Conservation (phyloP, 2,113 vertebrate species). For the Chamaetylas fuelleborni region DNA sequence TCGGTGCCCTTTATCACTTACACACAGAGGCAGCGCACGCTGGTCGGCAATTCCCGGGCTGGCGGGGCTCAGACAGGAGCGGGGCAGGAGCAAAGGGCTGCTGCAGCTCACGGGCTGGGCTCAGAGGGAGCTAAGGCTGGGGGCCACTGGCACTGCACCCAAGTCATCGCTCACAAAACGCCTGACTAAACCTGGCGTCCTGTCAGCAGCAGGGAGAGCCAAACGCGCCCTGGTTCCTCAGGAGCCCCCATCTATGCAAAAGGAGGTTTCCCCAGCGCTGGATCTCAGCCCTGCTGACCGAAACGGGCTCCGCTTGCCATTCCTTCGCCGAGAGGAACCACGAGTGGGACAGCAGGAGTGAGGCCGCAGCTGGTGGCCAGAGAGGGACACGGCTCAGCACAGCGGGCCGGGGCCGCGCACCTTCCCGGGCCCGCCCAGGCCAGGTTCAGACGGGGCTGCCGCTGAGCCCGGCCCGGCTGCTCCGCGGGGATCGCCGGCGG, state of each 20-base stretch:
- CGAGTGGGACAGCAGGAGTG: not conserved
- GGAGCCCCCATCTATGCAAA: rapidly evolving
- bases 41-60: rapidly evolving
- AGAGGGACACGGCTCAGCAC: not conserved
- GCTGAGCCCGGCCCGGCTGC: not conserved
- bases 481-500: too few species aligned
- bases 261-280: not conserved
- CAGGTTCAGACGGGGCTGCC: not conserved
- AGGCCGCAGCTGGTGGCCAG: not conserved
- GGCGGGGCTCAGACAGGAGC: not conserved
- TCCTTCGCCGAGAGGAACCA: not conserved
- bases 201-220: not conserved
- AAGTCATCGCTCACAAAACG: not conserved
- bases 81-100: not conserved
- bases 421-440: not conserved
- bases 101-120: not conserved
- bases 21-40: rapidly evolving
- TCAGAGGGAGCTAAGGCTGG: not conserved
- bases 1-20: rapidly evolving
- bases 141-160: rapidly evolving
- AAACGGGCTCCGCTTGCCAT: not conserved
- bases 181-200: not conserved
- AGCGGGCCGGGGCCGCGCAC: not conserved
- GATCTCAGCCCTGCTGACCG: not conserved
- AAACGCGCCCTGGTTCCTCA: rapidly evolving